Evolutionary conservation across 2,888 invertebrate species (phyloP).

Genomic region (Drosophila putrida): DNA sequence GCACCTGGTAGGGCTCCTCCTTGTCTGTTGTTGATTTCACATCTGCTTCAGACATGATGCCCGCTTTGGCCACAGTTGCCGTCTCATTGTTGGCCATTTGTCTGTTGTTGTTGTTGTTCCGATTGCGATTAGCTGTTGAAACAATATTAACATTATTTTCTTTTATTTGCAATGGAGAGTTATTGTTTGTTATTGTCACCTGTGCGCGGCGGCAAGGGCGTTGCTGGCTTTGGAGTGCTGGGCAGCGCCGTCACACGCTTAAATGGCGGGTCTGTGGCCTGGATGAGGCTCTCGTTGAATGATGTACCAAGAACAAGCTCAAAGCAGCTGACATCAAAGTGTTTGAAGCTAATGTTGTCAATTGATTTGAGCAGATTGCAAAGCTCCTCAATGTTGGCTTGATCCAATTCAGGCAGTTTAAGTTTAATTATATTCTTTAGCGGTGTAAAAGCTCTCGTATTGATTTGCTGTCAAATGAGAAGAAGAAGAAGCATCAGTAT

Average conservation of each 20-base stretch:
- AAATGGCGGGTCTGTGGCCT: constrained; percentile 77
- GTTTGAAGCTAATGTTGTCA: constrained; percentile 83
- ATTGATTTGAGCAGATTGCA: constrained; percentile 83
- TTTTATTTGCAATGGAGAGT: not conserved
- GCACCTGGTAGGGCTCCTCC: constrained; percentile 81
- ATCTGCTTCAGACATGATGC: constrained; percentile 54
- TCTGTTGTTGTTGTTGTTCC: constrained; percentile 25
- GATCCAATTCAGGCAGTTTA: constrained; percentile 82
- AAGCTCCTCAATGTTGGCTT: constrained; percentile 78
- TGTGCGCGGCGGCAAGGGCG: constrained; percentile 56
- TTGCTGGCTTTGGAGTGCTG: constrained; percentile 48
- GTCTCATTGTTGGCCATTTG: constrained; percentile 58
- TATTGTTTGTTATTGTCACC: constrained; percentile 42
- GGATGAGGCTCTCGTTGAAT: constrained; percentile 84
- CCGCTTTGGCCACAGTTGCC: constrained; percentile 52
- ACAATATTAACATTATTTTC: constrained; percentile 12
- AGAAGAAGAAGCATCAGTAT: constrained; percentile 30
- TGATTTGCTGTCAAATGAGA: constrained; percentile 82
- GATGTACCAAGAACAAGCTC: constrained; percentile 83
- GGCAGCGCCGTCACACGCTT: constrained; percentile 48
- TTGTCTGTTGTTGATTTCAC: constrained; percentile 20
- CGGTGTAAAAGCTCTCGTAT: constrained; percentile 84
- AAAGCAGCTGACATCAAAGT: constrained; percentile 84
- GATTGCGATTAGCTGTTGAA: constrained; percentile 57
- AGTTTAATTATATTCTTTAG: constrained; percentile 83